Conservation (phyloP, 2,113 vertebrate species). For the Neolamprologus longior region DNA sequence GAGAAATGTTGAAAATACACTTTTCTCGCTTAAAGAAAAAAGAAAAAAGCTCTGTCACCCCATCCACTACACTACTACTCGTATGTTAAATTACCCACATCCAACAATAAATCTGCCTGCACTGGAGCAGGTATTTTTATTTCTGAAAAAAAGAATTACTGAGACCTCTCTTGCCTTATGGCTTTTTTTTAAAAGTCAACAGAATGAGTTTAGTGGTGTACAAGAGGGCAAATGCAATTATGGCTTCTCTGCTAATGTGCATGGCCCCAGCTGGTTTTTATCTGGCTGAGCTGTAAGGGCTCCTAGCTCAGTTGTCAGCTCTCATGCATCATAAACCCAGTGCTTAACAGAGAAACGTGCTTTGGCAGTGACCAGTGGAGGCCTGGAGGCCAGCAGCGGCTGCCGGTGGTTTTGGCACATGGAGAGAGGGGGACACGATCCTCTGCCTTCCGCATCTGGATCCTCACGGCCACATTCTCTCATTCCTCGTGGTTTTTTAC, state of each 20-base stretch:
- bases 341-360: constrained; percentile 63
- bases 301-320: constrained; percentile 63
- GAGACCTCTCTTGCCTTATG: neutral
- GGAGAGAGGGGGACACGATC: constrained; percentile 26
- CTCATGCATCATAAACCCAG: constrained; percentile 61
- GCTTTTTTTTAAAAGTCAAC: neutral
- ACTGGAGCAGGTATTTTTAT: constrained; percentile 22
- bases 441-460: constrained; percentile 33
- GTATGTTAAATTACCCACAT: constrained; percentile 16
- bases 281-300: constrained; percentile 47
- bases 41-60: constrained; percentile 14
- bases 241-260: constrained; percentile 60
- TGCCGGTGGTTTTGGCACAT: constrained; percentile 43
- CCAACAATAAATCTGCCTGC: constrained; percentile 28
- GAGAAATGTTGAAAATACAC: constrained; percentile 40
- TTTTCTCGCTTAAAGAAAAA: constrained; percentile 8
- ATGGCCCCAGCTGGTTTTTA: constrained; percentile 67
- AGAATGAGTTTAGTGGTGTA: constrained; percentile 38
- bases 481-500: constrained; percentile 48
- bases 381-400: constrained; percentile 45
- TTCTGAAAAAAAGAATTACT: neutral
- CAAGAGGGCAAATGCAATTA: constrained; percentile 67
- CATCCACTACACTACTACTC: neutral
- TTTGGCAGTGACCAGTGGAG: constrained; percentile 54
- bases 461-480: constrained; percentile 43